phyloP scores from a whole-genome alignment of 2,113 vertebrate species.

The Platichthys flesus region DNA sequence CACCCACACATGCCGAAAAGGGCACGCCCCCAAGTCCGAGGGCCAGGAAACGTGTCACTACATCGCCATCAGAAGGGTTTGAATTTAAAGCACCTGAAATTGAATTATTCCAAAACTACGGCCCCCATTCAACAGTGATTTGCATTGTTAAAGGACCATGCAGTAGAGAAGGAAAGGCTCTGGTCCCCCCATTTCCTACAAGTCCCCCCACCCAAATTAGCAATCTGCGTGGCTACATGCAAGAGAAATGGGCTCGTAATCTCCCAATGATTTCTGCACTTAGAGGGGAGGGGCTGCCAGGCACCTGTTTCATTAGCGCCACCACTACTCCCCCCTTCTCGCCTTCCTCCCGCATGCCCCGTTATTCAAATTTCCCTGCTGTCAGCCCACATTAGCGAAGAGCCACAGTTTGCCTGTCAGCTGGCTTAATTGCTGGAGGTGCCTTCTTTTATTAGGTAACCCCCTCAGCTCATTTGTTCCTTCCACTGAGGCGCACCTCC shows the following conservation, averaged over 20 bases:
- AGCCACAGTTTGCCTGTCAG: conserved; percentile 81
- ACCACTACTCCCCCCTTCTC: conserved; percentile 35
- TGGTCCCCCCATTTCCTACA: background rate
- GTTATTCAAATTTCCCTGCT: conserved; percentile 86
- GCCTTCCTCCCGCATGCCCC: conserved; percentile 77
- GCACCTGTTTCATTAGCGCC: conserved; percentile 84
- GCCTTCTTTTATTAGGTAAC: conserved; percentile 83
- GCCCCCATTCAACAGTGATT: conserved; percentile 58
- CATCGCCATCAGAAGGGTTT: conserved; percentile 29
- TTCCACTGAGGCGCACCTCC: conserved; percentile 66
- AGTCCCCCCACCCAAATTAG: conserved; percentile 14
- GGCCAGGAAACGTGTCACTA: conserved; percentile 29
- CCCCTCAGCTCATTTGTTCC: conserved; percentile 76
- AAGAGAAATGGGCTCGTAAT: conserved; percentile 72
- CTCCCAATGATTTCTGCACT: conserved; percentile 72
- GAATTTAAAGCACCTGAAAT: conserved; percentile 56
- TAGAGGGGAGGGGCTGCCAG: conserved; percentile 66
- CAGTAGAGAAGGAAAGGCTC: conserved; percentile 49
- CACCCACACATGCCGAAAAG: conserved; percentile 15
- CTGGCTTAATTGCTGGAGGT: conserved; percentile 84
- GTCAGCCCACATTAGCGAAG: conserved; percentile 83
- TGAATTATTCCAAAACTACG: conserved; percentile 36
- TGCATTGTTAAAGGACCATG: conserved; percentile 62
- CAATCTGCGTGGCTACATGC: conserved; percentile 40
- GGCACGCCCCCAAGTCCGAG: conserved; percentile 5